phyloP scores from a whole-genome alignment of 2,888 invertebrate genomes.

The Petrolisthes manimaculis region DNA sequence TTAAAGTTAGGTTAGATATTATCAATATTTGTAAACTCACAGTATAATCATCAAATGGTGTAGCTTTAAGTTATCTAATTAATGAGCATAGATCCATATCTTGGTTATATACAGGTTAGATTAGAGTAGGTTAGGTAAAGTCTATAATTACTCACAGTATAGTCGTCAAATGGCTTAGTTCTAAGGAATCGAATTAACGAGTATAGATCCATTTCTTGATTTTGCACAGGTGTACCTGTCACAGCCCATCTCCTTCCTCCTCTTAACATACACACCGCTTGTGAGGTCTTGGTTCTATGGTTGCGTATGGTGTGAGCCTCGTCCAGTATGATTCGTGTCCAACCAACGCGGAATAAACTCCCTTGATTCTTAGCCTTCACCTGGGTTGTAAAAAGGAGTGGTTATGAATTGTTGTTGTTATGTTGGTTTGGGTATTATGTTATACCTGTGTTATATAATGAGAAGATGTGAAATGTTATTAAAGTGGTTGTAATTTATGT shows the following conservation, averaged over 20 bases:
- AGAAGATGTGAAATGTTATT: too few relatives aligned
- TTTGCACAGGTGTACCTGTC: conserved; percentile 96
- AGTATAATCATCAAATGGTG: too few relatives aligned
- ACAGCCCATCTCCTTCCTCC: conserved; percentile 83
- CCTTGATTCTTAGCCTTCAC: conserved; percentile 68
- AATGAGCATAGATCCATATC: too few relatives aligned
- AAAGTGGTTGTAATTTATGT: too few relatives aligned
- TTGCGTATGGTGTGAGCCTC: conserved; percentile 95
- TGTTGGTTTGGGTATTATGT: too few relatives aligned
- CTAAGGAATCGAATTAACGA: conserved; percentile 79
- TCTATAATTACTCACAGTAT: conserved; percentile 69
- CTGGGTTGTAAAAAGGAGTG: conserved; percentile 20
- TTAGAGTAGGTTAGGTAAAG: too few relatives aligned
- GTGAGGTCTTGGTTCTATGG: conserved; percentile 82
- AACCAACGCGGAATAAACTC: conserved; percentile 79
- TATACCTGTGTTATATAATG: background rate
- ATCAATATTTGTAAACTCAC: too few relatives aligned
- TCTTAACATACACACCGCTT: conserved; percentile 78
- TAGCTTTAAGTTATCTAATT: too few relatives aligned
- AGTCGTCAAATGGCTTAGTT: conserved; percentile 90
- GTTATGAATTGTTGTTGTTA: background rate
- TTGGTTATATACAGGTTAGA: too few relatives aligned
- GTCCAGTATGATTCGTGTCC: conserved; percentile 90
- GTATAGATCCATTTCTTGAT: conserved; percentile 82
- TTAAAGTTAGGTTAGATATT: too few relatives aligned